Evolutionary conservation across 2,797 vertebrate genomes (phyloP).

Genomic region (Leptodactylus fallax): DNA sequence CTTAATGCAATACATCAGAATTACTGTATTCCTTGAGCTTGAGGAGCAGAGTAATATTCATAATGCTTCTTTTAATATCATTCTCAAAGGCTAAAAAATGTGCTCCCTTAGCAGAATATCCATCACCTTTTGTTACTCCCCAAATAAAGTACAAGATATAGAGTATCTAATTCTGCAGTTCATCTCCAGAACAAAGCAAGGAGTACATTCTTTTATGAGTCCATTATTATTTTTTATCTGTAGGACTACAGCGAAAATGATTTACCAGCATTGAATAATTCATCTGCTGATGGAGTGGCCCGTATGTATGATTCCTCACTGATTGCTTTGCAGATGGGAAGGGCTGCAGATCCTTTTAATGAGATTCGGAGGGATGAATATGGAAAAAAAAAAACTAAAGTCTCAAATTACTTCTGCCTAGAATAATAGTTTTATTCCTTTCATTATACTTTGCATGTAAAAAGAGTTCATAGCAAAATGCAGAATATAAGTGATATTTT

Average conservation of each 20-base stretch:
- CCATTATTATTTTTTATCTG: constrained; percentile 59
- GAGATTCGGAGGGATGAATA: constrained; percentile 38
- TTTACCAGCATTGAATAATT: constrained; percentile 61
- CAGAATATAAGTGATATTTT: not conserved
- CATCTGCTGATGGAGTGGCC: constrained; percentile 58
- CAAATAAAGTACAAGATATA: constrained; percentile 41
- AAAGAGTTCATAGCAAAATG: constrained; percentile 12
- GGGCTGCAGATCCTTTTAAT: constrained; percentile 44
- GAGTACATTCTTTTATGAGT: constrained; percentile 55
- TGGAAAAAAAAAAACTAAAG: constrained; percentile 36
- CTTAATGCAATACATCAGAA: not conserved
- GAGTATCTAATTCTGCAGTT: constrained; percentile 42
- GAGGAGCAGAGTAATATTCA: not conserved
- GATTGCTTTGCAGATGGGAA: constrained; percentile 60
- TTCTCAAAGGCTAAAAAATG: constrained; percentile 1
- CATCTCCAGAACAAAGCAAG: constrained; percentile 48
- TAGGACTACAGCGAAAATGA: constrained; percentile 55
- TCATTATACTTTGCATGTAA: constrained; percentile 40
- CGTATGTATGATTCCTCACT: constrained; percentile 56
- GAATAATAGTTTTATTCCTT: not conserved
- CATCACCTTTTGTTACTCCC: constrained; percentile 29
- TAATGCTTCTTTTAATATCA: not conserved
- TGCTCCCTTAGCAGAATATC: constrained; percentile 13
- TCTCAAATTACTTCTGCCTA: constrained; percentile 39
- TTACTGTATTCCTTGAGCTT: not conserved